Conservation (phyloP, 2,797 vertebrate species). For the Pangasius krempfi region DNA sequence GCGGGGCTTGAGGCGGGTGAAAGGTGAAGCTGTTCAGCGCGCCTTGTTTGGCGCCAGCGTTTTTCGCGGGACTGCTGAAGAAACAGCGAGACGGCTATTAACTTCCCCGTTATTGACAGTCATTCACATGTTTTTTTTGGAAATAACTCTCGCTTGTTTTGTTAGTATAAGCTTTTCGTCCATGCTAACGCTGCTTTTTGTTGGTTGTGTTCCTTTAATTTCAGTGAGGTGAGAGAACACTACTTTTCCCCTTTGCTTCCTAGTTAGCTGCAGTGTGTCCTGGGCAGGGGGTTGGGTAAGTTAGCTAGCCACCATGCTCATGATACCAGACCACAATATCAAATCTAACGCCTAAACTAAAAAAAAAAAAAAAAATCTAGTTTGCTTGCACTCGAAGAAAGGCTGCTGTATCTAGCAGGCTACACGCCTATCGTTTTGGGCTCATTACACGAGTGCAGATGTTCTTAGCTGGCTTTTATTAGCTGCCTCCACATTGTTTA, state of each 20-base stretch:
- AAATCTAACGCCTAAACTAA: neutral
- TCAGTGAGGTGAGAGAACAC: conserved; percentile 62
- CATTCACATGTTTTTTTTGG: neutral
- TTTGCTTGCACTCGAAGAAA: no score
- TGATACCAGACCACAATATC: neutral
- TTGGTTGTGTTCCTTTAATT: conserved; percentile 34
- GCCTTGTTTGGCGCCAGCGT: conserved; percentile 79
- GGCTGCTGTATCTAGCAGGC: neutral
- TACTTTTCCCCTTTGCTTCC: conserved; percentile 26
- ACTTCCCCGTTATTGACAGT: neutral
- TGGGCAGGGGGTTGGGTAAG: conserved; percentile 47
- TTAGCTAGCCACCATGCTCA: conserved; percentile 44
- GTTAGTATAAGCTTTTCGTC: neutral
- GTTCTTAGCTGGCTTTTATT: conserved; percentile 1
- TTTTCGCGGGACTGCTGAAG: conserved; percentile 73
- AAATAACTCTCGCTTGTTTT: neutral
- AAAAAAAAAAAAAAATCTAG: neutral
- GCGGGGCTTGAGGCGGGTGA: conserved; percentile 70
- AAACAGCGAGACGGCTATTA: conserved; percentile 19
- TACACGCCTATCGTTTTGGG: neutral
- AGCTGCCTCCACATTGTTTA: conserved; percentile 33
- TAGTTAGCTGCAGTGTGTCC: conserved; percentile 34
- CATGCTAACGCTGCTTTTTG: conserved; percentile 39
- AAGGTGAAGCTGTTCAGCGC: conserved; percentile 70
- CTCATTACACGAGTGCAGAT: neutral